These are phyloP conservation scores for Fregata magnificens DNA, from an alignment of 2,113 vertebrate species.

Conservation along the genomic window DNA sequence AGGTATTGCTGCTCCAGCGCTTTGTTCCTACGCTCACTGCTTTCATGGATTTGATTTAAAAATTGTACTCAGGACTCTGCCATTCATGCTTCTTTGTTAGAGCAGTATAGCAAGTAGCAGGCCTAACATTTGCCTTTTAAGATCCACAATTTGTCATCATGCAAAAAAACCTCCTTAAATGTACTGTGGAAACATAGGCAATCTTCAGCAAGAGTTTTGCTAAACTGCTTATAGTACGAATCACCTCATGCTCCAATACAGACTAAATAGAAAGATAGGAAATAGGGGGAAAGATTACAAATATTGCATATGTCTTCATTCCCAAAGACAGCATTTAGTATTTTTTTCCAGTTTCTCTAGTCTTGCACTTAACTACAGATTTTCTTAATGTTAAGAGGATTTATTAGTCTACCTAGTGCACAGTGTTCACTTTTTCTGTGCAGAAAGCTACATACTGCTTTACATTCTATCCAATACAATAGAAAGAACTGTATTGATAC, in stretches of 20 bases:
- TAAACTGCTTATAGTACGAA: not conserved
- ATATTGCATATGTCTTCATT: not conserved
- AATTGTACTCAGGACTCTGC: not conserved
- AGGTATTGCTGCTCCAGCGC: not conserved
- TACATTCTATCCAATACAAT: not conserved
- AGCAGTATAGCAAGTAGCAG: not conserved
- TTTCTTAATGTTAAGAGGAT: not conserved
- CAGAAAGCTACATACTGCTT: not conserved
- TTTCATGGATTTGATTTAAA: not conserved
- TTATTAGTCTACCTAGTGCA: not conserved
- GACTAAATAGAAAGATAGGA: not conserved
- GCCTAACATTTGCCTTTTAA: not conserved
- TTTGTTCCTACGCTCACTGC: not conserved
- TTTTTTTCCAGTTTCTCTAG: not conserved
- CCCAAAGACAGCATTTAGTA: not conserved
- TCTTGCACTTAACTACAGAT: not conserved
- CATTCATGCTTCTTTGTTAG: not conserved
- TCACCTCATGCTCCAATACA: not conserved
- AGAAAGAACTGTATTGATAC: not conserved
- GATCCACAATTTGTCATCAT: not conserved
- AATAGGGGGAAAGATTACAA: not conserved
- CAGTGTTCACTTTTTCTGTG: not conserved
- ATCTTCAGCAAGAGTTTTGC: not conserved
- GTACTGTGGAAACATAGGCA: not conserved
- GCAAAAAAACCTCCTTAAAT: not conserved